These are phyloP conservation scores for Steinernema scapterisci DNA, from an alignment of 2,888 invertebrate genomes.

Conservation along the genomic window DNA sequence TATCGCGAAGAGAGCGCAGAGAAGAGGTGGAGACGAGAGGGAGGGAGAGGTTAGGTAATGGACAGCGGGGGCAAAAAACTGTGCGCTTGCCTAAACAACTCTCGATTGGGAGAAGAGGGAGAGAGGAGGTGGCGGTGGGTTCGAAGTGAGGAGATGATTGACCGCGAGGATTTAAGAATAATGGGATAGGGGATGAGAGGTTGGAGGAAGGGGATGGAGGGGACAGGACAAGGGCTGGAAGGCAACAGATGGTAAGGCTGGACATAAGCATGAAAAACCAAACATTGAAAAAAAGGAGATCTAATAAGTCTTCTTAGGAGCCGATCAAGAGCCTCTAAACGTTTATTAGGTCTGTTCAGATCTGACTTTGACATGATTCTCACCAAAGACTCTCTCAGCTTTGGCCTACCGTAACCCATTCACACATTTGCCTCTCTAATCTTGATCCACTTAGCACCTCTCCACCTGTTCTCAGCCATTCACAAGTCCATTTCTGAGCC, in stretches of 20 bases:
- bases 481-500: too few species aligned
- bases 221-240: neutral
- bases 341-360: too few species aligned
- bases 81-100: conserved; percentile 15
- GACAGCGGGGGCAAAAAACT: conserved; percentile 2
- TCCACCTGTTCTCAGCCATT: too few species aligned
- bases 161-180: neutral
- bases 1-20: neutral
- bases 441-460: too few species aligned
- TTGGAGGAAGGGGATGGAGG: neutral
- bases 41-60: conserved; percentile 24
- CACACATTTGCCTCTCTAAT: too few species aligned
- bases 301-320: too few species aligned
- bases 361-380: too few species aligned
- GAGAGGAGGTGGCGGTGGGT: neutral
- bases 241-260: neutral
- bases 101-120: neutral
- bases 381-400: too few species aligned
- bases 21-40: neutral
- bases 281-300: too few species aligned
- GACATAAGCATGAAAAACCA: too few species aligned
- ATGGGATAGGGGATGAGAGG: conserved; percentile 1
- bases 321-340: too few species aligned
- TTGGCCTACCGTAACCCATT: too few species aligned
- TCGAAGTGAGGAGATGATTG: conserved; percentile 3